phyloP scores from a whole-genome alignment of 2,888 invertebrate genomes.

The Suillia variegata region DNA sequence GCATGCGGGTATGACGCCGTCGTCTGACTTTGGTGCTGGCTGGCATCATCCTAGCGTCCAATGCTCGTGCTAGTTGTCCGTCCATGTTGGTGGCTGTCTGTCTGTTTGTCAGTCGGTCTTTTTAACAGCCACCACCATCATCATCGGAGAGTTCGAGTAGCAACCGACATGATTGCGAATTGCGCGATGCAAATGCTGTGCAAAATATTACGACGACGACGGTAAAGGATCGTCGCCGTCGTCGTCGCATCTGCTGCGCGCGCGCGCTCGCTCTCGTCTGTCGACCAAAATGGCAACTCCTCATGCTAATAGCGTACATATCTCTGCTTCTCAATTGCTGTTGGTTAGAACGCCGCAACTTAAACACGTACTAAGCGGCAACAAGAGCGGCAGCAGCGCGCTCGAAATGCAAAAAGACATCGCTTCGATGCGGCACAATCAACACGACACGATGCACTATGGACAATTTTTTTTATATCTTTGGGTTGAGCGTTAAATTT shows the following conservation, averaged over 20 bases:
- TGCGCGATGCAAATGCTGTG: not conserved
- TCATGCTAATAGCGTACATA: not conserved
- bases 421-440: not conserved
- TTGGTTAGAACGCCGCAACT: too few relatives aligned
- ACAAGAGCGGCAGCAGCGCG: too few relatives aligned
- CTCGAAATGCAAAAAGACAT: not conserved
- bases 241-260: not conserved
- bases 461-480: too few relatives aligned
- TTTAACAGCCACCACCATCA: not conserved
- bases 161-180: conserved; percentile 1
- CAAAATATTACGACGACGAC: too few relatives aligned
- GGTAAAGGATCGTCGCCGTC: too few relatives aligned
- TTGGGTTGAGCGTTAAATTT: too few relatives aligned
- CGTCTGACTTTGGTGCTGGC: not conserved
- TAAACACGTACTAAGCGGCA: too few relatives aligned
- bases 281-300: not conserved
- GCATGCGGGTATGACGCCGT: not conserved
- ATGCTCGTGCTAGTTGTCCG: not conserved
- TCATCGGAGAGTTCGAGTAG: not conserved
- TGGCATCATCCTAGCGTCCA: not conserved
- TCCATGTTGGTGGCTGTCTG: too few relatives aligned
- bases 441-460: not conserved
- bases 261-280: not conserved
- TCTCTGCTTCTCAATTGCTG: not conserved
- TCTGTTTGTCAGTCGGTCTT: too few relatives aligned